Percentiles rank a stretch among this genome's conserved stretches.
Evolutionary conservation across 2,113 vertebrate genomes (phyloP).

Genomic region (Pheucticus melanocephalus): DNA sequence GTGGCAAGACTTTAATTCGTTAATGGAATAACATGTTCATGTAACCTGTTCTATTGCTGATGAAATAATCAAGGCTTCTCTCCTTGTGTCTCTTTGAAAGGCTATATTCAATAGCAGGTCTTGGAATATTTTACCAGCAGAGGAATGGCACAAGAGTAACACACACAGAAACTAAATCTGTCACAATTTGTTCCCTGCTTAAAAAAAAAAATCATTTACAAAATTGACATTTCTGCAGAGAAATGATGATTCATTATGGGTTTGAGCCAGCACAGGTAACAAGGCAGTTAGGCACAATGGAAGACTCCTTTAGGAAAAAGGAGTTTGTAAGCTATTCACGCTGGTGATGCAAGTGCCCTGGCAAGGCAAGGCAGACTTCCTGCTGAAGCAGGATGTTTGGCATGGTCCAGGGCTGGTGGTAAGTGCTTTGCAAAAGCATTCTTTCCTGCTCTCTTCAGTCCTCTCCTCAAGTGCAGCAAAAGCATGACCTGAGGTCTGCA

Average conservation of each 20-base stretch:
- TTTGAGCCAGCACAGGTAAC: not conserved
- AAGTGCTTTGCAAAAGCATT: not conserved
- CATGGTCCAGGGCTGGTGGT: not conserved
- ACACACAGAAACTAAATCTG: not conserved
- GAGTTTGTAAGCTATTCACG: not conserved
- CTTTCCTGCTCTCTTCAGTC: not conserved
- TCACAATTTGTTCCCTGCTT: not conserved
- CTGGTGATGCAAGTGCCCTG: not conserved
- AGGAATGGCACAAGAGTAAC: not conserved
- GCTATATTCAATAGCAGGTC: not conserved
- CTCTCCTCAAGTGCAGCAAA: accelerated
- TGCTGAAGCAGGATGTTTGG: not conserved
- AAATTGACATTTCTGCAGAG: not conserved
- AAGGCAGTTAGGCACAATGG: not conserved
- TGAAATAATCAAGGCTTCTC: not conserved
- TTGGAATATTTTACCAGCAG: not conserved
- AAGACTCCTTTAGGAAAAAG: not conserved
- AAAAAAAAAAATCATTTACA: not conserved
- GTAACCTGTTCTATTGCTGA: not conserved
- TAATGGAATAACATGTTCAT: not conserved
- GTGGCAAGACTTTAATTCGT: not conserved
- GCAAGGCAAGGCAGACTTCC: not conserved
- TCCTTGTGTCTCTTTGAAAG: not conserved
- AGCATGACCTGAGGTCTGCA: not conserved
- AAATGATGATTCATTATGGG: not conserved